These are phyloP conservation scores for Rhodophaea formosa DNA, from an alignment of 2,888 invertebrate genomes.

Conservation along the genomic window DNA sequence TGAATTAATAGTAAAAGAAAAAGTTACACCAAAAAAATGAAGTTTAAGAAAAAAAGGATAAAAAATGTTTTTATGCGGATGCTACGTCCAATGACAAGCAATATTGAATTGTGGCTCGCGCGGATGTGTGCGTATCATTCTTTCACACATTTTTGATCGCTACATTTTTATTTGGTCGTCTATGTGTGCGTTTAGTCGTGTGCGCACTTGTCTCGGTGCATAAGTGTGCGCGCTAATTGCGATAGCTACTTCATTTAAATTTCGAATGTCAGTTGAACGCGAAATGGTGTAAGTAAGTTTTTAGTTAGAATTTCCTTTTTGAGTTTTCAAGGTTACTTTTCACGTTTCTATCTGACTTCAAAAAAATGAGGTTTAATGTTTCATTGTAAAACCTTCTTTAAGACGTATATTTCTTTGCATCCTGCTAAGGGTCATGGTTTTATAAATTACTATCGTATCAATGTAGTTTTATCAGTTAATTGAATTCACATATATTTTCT, in stretches of 20 bases:
- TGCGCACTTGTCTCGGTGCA: conserved; percentile 34
- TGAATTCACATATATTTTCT: no score
- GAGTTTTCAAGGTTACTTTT: neutral
- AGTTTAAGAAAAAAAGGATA: neutral
- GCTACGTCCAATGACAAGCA: conserved; percentile 70
- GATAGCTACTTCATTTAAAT: conserved; percentile 81
- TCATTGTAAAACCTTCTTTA: no score
- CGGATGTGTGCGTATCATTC: conserved; percentile 63
- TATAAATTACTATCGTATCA: no score
- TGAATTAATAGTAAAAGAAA: neutral
- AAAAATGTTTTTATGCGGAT: conserved; percentile 55
- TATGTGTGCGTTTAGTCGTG: conserved; percentile 58
- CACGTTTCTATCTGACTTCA: no score
- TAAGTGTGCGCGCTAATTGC: conserved; percentile 70
- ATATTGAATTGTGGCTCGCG: conserved; percentile 73
- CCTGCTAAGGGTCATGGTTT: no score
- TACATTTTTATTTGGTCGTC: conserved; percentile 70
- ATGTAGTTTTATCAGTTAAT: no score
- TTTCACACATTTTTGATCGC: conserved; percentile 78
- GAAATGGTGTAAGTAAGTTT: conserved; percentile 52
- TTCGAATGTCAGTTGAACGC: conserved; percentile 68
- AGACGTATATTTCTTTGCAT: no score
- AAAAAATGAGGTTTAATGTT: no score
- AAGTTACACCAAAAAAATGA: neutral
- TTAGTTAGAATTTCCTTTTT: conserved; percentile 26